Evolutionary conservation across 2,797 vertebrate genomes (phyloP), one percentile per base, ranked within the genome.

Genomic region (Brachyrhaphis roseni): DNA sequence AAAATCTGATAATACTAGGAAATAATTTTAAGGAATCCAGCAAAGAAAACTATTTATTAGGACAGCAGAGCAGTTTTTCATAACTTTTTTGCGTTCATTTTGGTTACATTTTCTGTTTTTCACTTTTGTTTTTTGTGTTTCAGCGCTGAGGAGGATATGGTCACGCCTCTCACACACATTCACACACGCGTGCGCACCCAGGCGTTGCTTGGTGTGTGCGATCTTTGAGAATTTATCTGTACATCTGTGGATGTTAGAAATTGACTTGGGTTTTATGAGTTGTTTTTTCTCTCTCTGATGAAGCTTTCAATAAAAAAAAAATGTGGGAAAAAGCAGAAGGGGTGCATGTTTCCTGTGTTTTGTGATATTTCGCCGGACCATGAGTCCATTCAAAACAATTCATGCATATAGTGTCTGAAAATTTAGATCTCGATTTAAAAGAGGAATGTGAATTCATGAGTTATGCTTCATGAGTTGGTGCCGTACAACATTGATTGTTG

Each of bases 241-340:
- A 97, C 96, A 97, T 98, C 97, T 97, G 96, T 98, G 97, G 97
- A 98, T 97, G 97, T 97, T 97, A 97, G 94, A 96, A 97, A 97
- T 96, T 96, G 96, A 97, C 95, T 97, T 98, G 94, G 97, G 95
- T 98, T 98, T 95, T 90, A 93, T 94, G 92, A 95, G 88, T 93
- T 93, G 87, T 88, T 93, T 90, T 96, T 59, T 78, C 23, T 92
- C 88, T 97, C 96, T 98, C 97, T 97, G 96, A 99, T 97, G 97
- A 98, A 97, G 97, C 97, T 99, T 99, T 98, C 97, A 98, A 99
- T 98, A 98, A 99, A 96, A 95, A 43, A 96, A 95, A 96, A 95
- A 53, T 89, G 90, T 86, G 81, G 92, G 94, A 83, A 82, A 95
- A 93, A 92, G 79, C 77, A 86, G 70, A 68, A 75, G 62, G 73